phyloP scores from a whole-genome alignment of 2,888 invertebrate species.

The Machimus atricapillus region DNA sequence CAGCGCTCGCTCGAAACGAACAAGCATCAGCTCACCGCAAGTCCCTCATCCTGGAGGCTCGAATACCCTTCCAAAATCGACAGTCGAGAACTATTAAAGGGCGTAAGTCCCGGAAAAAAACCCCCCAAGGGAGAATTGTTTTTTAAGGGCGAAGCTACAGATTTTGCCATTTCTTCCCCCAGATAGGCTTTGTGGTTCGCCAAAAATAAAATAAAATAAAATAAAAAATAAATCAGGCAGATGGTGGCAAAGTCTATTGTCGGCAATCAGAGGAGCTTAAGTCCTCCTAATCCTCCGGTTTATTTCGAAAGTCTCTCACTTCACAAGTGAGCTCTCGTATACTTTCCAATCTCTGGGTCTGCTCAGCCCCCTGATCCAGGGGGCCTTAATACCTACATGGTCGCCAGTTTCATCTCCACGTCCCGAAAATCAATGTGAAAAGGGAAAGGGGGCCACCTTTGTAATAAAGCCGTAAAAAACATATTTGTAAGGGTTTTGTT shows the following conservation, averaged over 20 bases:
- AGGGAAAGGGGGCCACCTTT: not conserved
- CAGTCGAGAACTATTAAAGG: slow-evolving; percentile 9
- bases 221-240: slow-evolving; percentile 11
- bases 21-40: not conserved
- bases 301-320: slow-evolving; percentile 45
- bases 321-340: not conserved
- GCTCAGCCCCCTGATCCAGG: not conserved
- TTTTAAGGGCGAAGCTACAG: slow-evolving; percentile 19
- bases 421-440: not conserved
- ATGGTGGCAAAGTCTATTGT: slow-evolving; percentile 42
- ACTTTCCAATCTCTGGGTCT: not conserved
- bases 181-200: not conserved
- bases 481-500: slow-evolving; percentile 14
- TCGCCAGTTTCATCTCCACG: not conserved
- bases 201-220: not conserved
- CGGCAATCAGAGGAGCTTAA: slow-evolving; percentile 47
- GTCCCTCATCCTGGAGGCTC: not conserved
- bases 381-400: not conserved
- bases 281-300: slow-evolving; percentile 45
- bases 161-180: slow-evolving; percentile 7
- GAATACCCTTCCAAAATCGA: slow-evolving; percentile 3
- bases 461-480: not conserved
- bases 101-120: not conserved
- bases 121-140: slow-evolving; percentile 22
- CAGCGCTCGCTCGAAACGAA: not conserved